Evolutionary conservation across 2,888 invertebrate genomes (phyloP).

Genomic region (Campoplex capitator): DNA sequence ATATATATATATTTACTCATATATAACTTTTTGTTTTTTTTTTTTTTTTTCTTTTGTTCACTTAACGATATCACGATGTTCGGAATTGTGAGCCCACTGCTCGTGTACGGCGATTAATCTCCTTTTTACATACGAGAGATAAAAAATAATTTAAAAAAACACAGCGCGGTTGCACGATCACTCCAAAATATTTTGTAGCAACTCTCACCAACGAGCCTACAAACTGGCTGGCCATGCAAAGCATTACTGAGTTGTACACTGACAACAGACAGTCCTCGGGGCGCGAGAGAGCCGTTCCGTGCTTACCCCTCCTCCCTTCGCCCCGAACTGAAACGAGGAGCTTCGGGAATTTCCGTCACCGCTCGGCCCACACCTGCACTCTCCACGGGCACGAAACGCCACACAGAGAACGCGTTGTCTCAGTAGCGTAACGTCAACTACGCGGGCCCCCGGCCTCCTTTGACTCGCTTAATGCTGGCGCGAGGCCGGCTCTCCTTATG

Average conservation of each 20-base stretch:
- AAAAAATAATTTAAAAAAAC: constrained; percentile 54
- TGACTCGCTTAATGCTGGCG: not conserved
- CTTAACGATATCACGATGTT: constrained; percentile 74
- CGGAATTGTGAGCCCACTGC: constrained; percentile 27
- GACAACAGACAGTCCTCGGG: constrained; percentile 81
- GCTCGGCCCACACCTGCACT: constrained; percentile 87
- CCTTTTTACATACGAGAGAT: constrained; percentile 26
- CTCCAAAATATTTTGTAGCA: constrained; percentile 73
- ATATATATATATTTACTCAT: not conserved
- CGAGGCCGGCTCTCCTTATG: constrained; percentile 25
- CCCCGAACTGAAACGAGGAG: constrained; percentile 68
- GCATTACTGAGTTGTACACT: constrained; percentile 83
- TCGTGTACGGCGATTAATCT: constrained; percentile 41
- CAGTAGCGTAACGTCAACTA: constrained; percentile 54
- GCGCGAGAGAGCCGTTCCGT: constrained; percentile 78
- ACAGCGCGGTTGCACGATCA: constrained; percentile 77
- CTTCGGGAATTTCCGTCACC: constrained; percentile 78
- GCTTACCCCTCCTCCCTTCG: constrained; percentile 74
- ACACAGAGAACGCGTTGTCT: constrained; percentile 69
- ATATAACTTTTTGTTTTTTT: constrained; percentile 25
- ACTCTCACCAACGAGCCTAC: constrained; percentile 79
- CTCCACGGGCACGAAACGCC: constrained; percentile 81
- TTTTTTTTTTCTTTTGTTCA: constrained; percentile 1
- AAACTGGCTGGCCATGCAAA: constrained; percentile 82
- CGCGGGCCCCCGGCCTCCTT: constrained; percentile 24